Evolutionary conservation across 2,888 invertebrate genomes (phyloP), one percentile per base, ranked within the genome.

Genomic region (Empis stercorea): DNA sequence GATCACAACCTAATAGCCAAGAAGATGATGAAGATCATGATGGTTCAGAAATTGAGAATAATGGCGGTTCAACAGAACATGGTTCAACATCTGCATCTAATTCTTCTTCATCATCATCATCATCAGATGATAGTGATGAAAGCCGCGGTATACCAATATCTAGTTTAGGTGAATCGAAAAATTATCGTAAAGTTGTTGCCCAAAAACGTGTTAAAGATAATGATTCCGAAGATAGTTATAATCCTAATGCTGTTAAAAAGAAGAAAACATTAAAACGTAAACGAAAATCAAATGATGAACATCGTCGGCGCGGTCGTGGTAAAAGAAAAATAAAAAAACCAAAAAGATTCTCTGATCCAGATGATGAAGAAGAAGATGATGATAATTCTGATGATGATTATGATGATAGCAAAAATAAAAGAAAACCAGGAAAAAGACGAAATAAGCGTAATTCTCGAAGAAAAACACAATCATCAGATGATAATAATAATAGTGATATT

Each of bases 161-260:
- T 1, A 52, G 49, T 17, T 44, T 56, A 14, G 54, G 55, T 4
- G 47, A 55, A 20, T 47, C 50, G n/a, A 47, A 36, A 47, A 52
- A 51, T 32, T 54, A 54, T 38, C 54, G 52, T 16, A 49, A 49
- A 13, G 49, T 50, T 34, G 15, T 13, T 14, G 43, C 37, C 10
- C 44, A 44, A 40, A 47, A 34, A 36, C 67, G 65, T 46, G 61
- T 56, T 32, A 53, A 52, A 32, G 68, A 66, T 30, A 66, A 69
- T 48, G 75, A 76, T 56, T 76, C 76, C 0, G 76, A 75, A 51
- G 76, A 76, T 14, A 71, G 71, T 55, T 76, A 75, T 53, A 73
- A 73, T 47, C 75, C 76, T 10, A 69, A 67, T 43, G 63, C 20
- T 14, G 14, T 23, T 5, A 14, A 62, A 63, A 30, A 23, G 20